Base-by-base conservation (phyloP, 2,888 invertebrate genomes). In the Antitype chi region DNA sequence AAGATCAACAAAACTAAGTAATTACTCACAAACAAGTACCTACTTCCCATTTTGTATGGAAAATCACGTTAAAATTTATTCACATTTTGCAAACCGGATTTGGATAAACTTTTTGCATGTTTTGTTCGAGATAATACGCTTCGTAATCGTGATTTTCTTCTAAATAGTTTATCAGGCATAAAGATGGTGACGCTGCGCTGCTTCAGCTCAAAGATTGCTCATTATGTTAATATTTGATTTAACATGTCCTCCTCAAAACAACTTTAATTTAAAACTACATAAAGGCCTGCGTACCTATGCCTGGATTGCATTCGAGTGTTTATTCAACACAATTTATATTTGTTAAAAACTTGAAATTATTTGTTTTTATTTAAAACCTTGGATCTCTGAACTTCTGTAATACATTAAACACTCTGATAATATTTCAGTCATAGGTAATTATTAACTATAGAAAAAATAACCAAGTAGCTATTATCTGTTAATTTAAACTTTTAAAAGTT, bases 91-190 rank as follows among this genome's bases (percentile, higher is more conserved):
- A 13, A 75, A 66, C 15, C 23, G 11, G 59, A 81, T 64, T 32
- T 47, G n/a, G 47, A 38, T 60, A 66, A n/a, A 20, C 6, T 55
- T 62, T 55, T 60, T 55, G 69, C 20, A 64, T 23, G 59, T 70
- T 81, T 66, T 53, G 8, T 62, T 47, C 25, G 25, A 63, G 57
- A 47, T 81, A 70, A 15, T 81, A 55, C 23, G 52, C 70, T 75
- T 70, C 20, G 68, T 57, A 62, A 70, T 57, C 77, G 62, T 57
- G 60, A 59, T 60, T 64, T 73, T 55, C 49, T 72, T 49, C n/a
- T 73, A 23, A 53, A 52, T 23, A 23, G 25, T 13, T 23, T 63
- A 43, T 28, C n/a, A 23, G 23, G 9, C 23, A 28, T 13, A 5
- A 5, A 32, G 9, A 28, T 32, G 47, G 23, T 63, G 32, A 63